Conservation (phyloP, 1,140 invertebrate species). For the Pectinophora gossypiella region DNA sequence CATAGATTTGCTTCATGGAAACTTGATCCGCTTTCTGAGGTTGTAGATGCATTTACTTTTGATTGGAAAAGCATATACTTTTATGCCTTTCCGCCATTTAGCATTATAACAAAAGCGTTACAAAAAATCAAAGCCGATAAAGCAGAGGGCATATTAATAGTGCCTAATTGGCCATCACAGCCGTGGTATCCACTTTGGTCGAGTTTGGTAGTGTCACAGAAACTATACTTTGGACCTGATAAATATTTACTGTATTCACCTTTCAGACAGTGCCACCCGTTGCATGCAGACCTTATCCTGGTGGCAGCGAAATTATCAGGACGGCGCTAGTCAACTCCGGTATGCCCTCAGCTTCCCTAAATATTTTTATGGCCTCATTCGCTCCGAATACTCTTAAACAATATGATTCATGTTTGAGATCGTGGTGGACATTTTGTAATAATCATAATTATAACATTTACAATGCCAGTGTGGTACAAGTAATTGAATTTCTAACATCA, state of each 20-base stretch:
- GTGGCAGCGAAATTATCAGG: too few species aligned
- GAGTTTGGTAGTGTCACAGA: background rate
- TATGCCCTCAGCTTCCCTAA: background rate
- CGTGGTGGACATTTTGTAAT: conserved; percentile 8
- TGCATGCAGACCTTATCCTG: too few species aligned
- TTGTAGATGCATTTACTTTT: too few species aligned
- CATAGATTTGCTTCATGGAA: conserved; percentile 9
- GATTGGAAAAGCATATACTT: conserved; percentile 2
- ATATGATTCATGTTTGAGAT: conserved; percentile 5
- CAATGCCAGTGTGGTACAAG: background rate
- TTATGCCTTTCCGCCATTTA: conserved; percentile 9
- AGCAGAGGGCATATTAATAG: conserved; percentile 2
- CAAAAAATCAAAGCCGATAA: conserved; percentile 8
- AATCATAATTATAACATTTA: too few species aligned
- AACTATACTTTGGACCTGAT: background rate
- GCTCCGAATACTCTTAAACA: conserved; percentile 1
- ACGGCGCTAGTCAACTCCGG: conserved; percentile 1
- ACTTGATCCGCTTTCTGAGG: conserved; percentile 5
- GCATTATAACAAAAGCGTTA: conserved; percentile 4
- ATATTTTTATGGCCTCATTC: conserved; percentile 7
- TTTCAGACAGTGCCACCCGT: conserved; percentile 8
- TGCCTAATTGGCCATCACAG: too few species aligned
- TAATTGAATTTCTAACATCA: conserved; percentile 4
- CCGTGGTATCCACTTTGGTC: too few species aligned
- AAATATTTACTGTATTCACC: conserved; percentile 7